Percentiles rank a stretch among this genome's conserved stretches.
phyloP scores from a whole-genome alignment of 2,113 vertebrate genomes.

The Thalassoma bifasciatum region DNA sequence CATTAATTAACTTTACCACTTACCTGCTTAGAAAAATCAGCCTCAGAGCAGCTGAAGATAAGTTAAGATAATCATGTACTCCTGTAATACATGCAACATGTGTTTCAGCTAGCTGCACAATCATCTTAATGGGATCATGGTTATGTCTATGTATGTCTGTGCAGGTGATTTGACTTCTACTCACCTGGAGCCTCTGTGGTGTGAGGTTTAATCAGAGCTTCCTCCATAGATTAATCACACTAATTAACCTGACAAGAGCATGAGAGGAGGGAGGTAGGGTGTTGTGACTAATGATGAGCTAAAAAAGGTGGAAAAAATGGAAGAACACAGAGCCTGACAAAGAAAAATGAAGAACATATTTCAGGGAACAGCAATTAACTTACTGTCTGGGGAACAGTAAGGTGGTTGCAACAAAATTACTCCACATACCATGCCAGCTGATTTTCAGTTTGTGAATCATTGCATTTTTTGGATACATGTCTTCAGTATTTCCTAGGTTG shows the following conservation, averaged over 20 bases:
- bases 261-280: conserved; percentile 9
- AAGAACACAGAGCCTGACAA: conserved; percentile 16
- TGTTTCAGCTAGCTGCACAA: not conserved
- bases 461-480: conserved; percentile 12
- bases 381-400: conserved; percentile 21
- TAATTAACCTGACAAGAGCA: conserved; percentile 77
- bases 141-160: not conserved
- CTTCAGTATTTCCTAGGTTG: conserved; percentile 6
- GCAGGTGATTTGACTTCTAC: conserved; percentile 37
- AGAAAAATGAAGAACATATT: conserved; percentile 38
- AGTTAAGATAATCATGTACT: not conserved
- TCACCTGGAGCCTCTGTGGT: conserved; percentile 17
- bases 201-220: conserved; percentile 69
- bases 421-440: not conserved
- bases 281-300: conserved; percentile 44
- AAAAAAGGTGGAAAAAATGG: conserved; percentile 11
- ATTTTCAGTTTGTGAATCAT: conserved; percentile 9
- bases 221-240: conserved; percentile 71
- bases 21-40: conserved; percentile 7
- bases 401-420: conserved; percentile 23
- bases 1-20: conserved; percentile 11
- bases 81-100: not conserved
- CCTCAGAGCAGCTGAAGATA: not conserved
- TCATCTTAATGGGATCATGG: not conserved
- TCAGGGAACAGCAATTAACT: conserved; percentile 16